Evolutionary conservation across 1,140 invertebrate species (phyloP).

Genomic region (Dysdera silvatica): DNA sequence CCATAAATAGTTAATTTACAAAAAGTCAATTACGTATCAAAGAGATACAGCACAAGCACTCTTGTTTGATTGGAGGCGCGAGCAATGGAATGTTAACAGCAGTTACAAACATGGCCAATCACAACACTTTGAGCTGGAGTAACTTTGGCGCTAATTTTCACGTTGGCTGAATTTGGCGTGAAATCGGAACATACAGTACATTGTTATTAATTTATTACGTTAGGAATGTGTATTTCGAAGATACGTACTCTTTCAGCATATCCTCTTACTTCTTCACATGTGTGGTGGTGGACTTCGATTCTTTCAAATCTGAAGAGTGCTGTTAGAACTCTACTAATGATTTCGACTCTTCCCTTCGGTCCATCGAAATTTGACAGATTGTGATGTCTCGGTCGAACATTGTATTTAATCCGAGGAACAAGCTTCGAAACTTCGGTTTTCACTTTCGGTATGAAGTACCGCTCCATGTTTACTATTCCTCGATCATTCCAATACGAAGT

Average conservation of each 20-base stretch:
- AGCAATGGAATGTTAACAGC: no score
- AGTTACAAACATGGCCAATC: no score
- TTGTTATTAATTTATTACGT: not conserved
- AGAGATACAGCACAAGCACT: no score
- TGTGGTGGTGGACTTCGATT: conserved; percentile 66
- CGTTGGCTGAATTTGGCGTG: not conserved
- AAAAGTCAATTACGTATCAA: no score
- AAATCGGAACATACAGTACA: not conserved
- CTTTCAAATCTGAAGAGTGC: conserved; percentile 79
- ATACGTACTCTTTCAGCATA: conserved; percentile 64
- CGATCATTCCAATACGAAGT: no score
- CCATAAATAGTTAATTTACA: no score
- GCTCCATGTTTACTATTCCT: no score
- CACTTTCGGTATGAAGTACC: no score
- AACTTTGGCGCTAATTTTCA: no score
- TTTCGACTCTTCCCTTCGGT: conserved; percentile 17
- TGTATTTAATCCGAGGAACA: conserved; percentile 5
- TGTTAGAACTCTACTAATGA: conserved; percentile 49
- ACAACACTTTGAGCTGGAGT: no score
- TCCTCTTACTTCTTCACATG: conserved; percentile 74
- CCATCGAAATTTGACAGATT: conserved; percentile 4
- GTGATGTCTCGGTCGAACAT: not conserved
- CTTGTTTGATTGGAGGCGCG: no score
- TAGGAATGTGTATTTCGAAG: not conserved
- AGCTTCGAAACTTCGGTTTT: conserved; percentile 9